Evolutionary conservation across 1,140 invertebrate species (phyloP).

Genomic region (Tetraneura akinire): DNA sequence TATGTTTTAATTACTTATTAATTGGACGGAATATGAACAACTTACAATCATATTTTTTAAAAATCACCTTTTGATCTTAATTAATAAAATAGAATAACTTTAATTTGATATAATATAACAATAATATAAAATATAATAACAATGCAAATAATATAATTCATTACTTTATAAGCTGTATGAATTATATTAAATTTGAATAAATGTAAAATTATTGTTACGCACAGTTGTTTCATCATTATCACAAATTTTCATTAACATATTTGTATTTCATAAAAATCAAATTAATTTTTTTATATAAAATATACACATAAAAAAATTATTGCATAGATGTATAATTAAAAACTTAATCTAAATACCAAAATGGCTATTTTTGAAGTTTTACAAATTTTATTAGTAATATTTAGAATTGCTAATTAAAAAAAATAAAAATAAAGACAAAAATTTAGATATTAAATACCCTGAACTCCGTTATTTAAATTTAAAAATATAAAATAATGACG

Average conservation of each 20-base stretch:
- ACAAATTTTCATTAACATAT: conserved; percentile 4
- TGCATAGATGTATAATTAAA: background rate
- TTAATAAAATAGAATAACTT: background rate
- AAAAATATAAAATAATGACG: conserved; percentile 1
- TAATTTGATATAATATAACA: background rate
- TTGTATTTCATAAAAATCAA: background rate
- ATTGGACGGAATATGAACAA: conserved; percentile 44
- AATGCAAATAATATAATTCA: no score
- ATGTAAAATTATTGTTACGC: background rate
- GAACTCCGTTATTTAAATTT: conserved; percentile 12
- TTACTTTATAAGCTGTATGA: no score
- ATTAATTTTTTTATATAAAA: background rate
- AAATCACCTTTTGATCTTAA: conserved; percentile 46
- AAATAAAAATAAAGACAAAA: background rate
- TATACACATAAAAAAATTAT: background rate
- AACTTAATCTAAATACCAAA: background rate
- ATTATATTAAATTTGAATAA: background rate
- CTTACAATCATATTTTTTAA: conserved; percentile 29
- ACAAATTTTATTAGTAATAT: background rate
- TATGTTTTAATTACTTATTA: conserved; percentile 8
- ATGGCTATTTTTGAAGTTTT: background rate
- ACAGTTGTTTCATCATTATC: background rate
- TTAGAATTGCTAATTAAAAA: background rate
- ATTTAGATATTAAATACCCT: conserved; percentile 34
- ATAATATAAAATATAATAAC: no score